Percentiles rank a stretch among this genome's conserved stretches.
phyloP scores from a whole-genome alignment of 2,113 vertebrate genomes.

The Ellobius talpinus region DNA sequence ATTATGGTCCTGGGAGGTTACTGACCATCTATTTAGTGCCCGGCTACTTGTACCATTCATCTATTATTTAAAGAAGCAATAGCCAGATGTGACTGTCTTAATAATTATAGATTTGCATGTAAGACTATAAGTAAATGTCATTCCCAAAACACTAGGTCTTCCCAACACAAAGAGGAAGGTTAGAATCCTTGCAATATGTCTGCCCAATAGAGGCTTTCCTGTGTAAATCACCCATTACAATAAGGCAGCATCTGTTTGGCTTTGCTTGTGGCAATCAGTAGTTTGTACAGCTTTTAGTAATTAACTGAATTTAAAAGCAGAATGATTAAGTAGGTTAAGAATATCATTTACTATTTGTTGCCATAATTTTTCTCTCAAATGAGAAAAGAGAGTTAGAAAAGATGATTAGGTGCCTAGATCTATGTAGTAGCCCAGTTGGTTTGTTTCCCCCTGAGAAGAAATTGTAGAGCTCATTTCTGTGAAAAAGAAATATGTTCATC shows the following conservation, averaged over 20 bases:
- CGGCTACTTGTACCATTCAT: not conserved
- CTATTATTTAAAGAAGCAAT: conserved; percentile 16
- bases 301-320: conserved; percentile 2
- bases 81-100: not conserved
- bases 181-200: not conserved
- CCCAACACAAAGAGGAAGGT: not conserved
- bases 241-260: not conserved
- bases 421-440: not conserved
- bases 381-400: not conserved
- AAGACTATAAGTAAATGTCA: not conserved
- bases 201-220: not conserved
- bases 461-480: not conserved
- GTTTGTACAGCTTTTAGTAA: not conserved
- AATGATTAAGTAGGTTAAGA: not conserved
- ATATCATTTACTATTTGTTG: not conserved
- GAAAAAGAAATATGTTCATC: not conserved
- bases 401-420: not conserved
- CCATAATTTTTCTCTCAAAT: conserved; percentile 10
- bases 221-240: not conserved
- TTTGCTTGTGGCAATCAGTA: conserved; percentile 1
- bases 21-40: not conserved
- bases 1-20: not conserved
- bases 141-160: not conserved
- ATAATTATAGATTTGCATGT: not conserved
- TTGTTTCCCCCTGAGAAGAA: not conserved